Base-by-base conservation (phyloP, 2,797 vertebrate species). In the Anguilla megastoma region DNA sequence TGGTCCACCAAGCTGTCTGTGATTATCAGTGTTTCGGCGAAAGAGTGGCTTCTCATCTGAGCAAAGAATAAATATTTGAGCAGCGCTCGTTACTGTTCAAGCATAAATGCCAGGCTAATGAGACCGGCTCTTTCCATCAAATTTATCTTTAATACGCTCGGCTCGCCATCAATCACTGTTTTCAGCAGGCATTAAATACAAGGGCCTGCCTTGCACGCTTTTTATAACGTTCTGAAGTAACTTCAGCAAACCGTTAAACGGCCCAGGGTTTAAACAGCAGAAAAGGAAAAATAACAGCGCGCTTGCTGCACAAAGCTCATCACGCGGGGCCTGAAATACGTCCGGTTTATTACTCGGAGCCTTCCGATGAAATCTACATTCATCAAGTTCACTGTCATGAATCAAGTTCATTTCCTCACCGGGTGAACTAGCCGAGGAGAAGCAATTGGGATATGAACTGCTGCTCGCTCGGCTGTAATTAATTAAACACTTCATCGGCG, bases 21-120 rank as follows among this genome's bases (percentile, higher is more conserved):
- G 88, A 86, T 89, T 82, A 88, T 83, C 8, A 10, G 7, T 1
- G n/a, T 5, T 18, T 36, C 69, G 3, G 2, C 36, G 54, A 14
- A 86, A 36, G 30, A 87, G 74, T 82, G 30, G 71, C 8, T 12
- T 86, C 33, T 30, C 71, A 54, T 88, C 89, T 87, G 89, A 90
- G 88, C 88, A 86, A 86, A 86, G 33, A 45, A 80, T 50, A 80
- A 80, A 48, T 80, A 80, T 80, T 48, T 80, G 76, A 80, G 41
- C 30, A 76, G 71, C 21, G 18, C 45, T 80, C 76, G 48, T 80
- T 80, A 80, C 41, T n/a, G 9, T 50, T 80, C 33, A 80, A 24
- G 76, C 76, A 50, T 80, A 80, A 80, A 45, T 48, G 41, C 74
- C 74, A 6, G 14, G 36, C 74, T 79, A 79, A 79, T 48, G 45